Evolutionary conservation across 2,113 vertebrate species (phyloP).

Genomic region (Podarcis cretensis): DNA sequence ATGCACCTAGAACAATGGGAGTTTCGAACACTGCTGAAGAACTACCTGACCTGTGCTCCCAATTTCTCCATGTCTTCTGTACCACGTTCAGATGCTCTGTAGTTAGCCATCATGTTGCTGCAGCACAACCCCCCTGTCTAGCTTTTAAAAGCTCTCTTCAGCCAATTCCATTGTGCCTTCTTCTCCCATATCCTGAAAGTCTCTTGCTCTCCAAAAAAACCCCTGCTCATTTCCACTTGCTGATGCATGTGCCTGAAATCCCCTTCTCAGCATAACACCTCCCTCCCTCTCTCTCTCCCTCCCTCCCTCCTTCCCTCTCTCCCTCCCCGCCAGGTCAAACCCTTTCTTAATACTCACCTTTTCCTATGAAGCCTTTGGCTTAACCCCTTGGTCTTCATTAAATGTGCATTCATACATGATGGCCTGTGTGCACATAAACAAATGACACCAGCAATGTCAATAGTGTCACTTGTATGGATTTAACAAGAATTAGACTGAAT

Average conservation of each 20-base stretch:
- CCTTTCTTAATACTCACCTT: slow-evolving; percentile 8
- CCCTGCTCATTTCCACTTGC: not conserved
- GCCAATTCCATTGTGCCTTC: not conserved
- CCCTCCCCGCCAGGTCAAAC: not conserved
- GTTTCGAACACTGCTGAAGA: not conserved
- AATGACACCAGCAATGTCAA: not conserved
- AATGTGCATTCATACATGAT: not conserved
- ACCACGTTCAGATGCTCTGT: not conserved
- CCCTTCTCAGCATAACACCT: not conserved
- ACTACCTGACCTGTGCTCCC: too few relatives aligned
- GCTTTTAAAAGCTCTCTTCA: not conserved
- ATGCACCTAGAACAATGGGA: too few relatives aligned
- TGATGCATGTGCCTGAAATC: not conserved
- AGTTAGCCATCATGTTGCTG: not conserved
- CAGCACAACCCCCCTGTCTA: not conserved
- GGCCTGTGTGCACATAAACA: not conserved
- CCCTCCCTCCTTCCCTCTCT: too few relatives aligned
- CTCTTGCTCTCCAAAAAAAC: not conserved
- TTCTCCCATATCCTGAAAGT: not conserved
- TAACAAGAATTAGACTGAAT: not conserved
- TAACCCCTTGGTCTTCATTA: not conserved
- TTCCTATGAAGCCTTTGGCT: not conserved
- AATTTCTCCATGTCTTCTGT: not conserved
- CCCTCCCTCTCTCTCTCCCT: not conserved
- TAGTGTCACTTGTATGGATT: not conserved